Base-by-base conservation (phyloP, 2,113 vertebrate genomes). In the Rhineura floridana region DNA sequence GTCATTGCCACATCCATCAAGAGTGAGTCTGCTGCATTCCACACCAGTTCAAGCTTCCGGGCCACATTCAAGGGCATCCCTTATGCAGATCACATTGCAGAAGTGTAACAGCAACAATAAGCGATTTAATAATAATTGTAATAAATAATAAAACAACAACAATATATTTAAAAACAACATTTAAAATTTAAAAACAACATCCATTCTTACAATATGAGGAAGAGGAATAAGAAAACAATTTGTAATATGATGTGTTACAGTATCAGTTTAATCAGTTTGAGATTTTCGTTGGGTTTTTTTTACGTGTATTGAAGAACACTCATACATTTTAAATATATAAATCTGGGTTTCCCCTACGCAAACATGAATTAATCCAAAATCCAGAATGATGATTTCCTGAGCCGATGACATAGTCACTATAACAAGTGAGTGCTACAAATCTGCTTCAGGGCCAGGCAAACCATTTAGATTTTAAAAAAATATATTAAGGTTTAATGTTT, bases 281-380 rank as follows among this genome's bases (percentile, higher is more conserved):
- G 79, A 63, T 88, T 91, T 93, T 90, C 89, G 93, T 25, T n/a
- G n/a, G n/a, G n/a, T n/a, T 87, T 91, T 85, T 89, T 42, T 92
- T 19, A 1, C 50, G 10, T n/a, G 67, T 63, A 88, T 17, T 82
- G 86, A 85, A 91, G 91, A 85, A 84, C 72, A 90, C 90, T 28
- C 46, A 95, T 77, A 30, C 0, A 0, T 7, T 2, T 25, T 50
- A 75, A 81, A 87, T 79, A 67, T 0, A 11, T 82, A 30, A 48
- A 83, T 46, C 19, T 19, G 12, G 15, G 1, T 84, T 21, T 67
- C 78, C n/a, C 78, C 90, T 30, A 0, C 1, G 62, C 39, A 62
- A 8, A 79, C 63, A 52, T 81, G 77, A 87, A 36, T 55, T 83
- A 91, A 46, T 80, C 36, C 69, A 33, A 67, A 80, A 44, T 2